A percentile compares a stretch with the other conserved stretches of the same genome.
Evolutionary conservation across 2,888 invertebrate genomes (phyloP).

Genomic region (Heliconius aoede): DNA sequence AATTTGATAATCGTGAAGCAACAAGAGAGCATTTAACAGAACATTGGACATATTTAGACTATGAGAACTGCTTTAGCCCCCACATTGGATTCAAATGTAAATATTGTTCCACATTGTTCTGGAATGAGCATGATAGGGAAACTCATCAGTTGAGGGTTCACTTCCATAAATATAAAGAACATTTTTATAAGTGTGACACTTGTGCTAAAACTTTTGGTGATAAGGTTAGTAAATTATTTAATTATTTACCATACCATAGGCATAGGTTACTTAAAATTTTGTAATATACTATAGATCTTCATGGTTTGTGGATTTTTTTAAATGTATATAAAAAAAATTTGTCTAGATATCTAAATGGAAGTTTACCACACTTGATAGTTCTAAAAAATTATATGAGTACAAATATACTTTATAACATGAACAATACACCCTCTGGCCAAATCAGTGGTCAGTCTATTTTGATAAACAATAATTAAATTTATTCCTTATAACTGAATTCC

Average conservation of each 20-base stretch:
- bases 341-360: too few species aligned
- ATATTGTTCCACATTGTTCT: constrained; percentile 76
- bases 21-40: constrained; percentile 68
- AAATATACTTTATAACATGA: too few species aligned
- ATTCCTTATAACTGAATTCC: constrained; percentile 36
- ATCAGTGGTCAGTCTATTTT: background rate
- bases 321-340: too few species aligned
- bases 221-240: constrained; percentile 62
- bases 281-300: too few species aligned
- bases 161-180: constrained; percentile 61
- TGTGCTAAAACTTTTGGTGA: constrained; percentile 74
- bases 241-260: background rate
- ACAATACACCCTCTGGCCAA: too few species aligned
- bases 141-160: constrained; percentile 72
- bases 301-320: too few species aligned
- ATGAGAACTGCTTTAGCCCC: constrained; percentile 76
- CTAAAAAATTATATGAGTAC: too few species aligned
- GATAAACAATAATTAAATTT: background rate
- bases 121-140: constrained; percentile 80
- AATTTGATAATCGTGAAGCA: constrained; percentile 69
- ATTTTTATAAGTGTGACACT: constrained; percentile 72
- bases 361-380: too few species aligned
- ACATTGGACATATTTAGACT: constrained; percentile 66
- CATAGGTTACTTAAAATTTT: too few species aligned
- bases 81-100: constrained; percentile 80